Conservation (phyloP, 2,888 invertebrate genomes). For the Andrena bicolor region DNA sequence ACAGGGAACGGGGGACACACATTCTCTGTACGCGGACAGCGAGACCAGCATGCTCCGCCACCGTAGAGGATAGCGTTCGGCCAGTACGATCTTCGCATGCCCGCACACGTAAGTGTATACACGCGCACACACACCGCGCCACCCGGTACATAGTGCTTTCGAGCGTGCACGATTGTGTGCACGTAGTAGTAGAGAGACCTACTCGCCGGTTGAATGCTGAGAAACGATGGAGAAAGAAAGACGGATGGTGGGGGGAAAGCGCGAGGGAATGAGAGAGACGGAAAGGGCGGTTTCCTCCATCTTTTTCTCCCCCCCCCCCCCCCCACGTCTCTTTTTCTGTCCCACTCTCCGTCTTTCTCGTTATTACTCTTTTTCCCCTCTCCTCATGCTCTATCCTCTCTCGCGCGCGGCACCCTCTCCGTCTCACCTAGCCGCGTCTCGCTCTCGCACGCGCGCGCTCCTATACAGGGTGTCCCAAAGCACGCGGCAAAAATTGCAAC, state of each 20-base stretch:
- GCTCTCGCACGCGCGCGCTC: conserved; percentile 17
- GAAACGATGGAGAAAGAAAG: conserved; percentile 47
- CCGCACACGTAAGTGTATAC: conserved; percentile 67
- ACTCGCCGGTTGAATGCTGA: conserved; percentile 67
- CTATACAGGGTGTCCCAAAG: conserved; percentile 25
- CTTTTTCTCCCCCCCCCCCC: conserved; percentile 57
- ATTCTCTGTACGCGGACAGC: conserved; percentile 43
- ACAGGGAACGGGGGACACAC: too few relatives aligned
- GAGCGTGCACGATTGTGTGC: conserved; percentile 41
- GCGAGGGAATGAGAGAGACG: conserved; percentile 29
- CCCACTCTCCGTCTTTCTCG: conserved; percentile 36
- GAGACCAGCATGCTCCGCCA: conserved; percentile 55
- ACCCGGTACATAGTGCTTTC: conserved; percentile 38
- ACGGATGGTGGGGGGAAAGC: not conserved
- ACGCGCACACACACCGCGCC: conserved; percentile 30
- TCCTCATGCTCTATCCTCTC: conserved; percentile 37
- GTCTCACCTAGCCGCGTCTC: conserved; percentile 14
- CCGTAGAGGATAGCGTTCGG: conserved; percentile 61
- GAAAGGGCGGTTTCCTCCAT: conserved; percentile 68
- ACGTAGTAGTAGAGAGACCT: conserved; percentile 38
- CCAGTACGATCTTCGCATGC: conserved; percentile 58
- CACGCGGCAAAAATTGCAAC: not conserved
- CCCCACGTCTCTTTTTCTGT: conserved; percentile 18
- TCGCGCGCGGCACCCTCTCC: conserved; percentile 19
- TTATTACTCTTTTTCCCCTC: conserved; percentile 52